Percentiles rank a stretch among this genome's conserved stretches.
These are phyloP conservation scores for Cladorhizidae sp. DNA, from an alignment of 37 sponge, comb jelly and placozoan species.

Conservation along the genomic window DNA sequence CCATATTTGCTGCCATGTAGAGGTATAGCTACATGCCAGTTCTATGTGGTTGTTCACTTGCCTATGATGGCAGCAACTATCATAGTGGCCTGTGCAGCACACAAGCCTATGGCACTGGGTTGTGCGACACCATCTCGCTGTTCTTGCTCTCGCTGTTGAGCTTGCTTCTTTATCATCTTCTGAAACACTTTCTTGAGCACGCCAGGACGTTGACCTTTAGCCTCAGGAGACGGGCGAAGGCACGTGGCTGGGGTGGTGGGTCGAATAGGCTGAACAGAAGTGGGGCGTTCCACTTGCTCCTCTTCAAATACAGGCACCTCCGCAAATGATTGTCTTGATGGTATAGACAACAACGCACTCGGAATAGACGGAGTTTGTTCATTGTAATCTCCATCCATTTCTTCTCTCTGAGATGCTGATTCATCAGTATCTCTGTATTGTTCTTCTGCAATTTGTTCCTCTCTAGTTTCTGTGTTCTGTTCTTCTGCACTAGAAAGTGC, in stretches of 20 bases:
- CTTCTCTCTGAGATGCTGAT: not conserved
- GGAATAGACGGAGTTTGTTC: not conserved
- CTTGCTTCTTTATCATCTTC: conserved; percentile 16
- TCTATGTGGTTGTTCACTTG: not conserved
- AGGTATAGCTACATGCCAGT: no score
- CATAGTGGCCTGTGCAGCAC: conserved; percentile 69
- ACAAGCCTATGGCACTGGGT: conserved; percentile 68
- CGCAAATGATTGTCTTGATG: conserved; percentile 6
- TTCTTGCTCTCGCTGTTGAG: conserved; percentile 4
- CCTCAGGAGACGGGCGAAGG: not conserved
- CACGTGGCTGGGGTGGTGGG: not conserved
- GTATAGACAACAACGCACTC: not conserved
- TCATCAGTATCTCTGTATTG: not conserved
- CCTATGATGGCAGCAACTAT: conserved; percentile 66
- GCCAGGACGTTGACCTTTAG: not conserved
- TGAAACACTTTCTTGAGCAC: conserved; percentile 43
- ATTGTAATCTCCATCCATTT: not conserved
- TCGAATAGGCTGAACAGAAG: not conserved
- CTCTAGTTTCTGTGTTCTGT: no score
- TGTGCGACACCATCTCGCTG: conserved; percentile 43
- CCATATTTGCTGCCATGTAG: no score
- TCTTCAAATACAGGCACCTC: not conserved
- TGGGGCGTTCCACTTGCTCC: not conserved
- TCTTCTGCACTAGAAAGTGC: conserved; percentile 27
- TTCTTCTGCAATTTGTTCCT: no score